phyloP scores from a whole-genome alignment of 35 echinoderm and acorn worm species.

The Ptychodera flava region DNA sequence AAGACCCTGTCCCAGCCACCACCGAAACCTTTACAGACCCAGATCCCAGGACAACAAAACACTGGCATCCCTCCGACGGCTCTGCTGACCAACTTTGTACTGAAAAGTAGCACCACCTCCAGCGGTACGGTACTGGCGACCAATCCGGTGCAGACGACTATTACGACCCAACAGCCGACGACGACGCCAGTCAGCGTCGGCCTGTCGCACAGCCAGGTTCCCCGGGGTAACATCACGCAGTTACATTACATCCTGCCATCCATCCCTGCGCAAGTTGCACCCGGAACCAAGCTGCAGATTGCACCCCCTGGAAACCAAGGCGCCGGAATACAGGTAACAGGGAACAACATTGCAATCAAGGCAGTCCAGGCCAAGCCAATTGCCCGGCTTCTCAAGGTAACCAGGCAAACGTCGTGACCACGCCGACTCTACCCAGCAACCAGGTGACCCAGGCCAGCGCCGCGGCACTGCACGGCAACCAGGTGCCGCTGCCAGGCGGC shows the following conservation, averaged over 20 bases:
- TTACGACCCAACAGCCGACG: conserved; percentile 19
- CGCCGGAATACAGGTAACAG: too few species aligned
- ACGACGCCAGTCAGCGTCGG: conserved; percentile 21
- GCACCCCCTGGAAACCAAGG: neutral
- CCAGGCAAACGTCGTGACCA: neutral
- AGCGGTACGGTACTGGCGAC: conserved; percentile 30
- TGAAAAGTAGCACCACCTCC: conserved; percentile 35
- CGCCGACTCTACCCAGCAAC: conserved; percentile 30
- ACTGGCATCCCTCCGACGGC: conserved; percentile 13
- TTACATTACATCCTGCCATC: conserved; percentile 78
- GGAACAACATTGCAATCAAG: neutral
- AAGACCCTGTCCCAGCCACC: neutral
- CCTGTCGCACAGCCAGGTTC: conserved; percentile 1
- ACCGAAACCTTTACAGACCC: conserved; percentile 12
- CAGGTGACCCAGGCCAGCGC: conserved; percentile 32
- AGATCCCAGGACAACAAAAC: conserved; percentile 7
- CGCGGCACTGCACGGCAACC: conserved; percentile 42
- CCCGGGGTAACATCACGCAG: conserved; percentile 26
- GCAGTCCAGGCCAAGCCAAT: neutral
- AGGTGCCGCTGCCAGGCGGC: neutral
- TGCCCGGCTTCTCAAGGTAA: neutral
- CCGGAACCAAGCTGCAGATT: conserved; percentile 28
- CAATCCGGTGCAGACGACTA: conserved; percentile 11
- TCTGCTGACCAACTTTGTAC: conserved; percentile 37
- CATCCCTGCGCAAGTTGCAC: conserved; percentile 52